Evolutionary conservation across 2,113 vertebrate genomes (phyloP).

Genomic region (Anoplopoma fimbria): DNA sequence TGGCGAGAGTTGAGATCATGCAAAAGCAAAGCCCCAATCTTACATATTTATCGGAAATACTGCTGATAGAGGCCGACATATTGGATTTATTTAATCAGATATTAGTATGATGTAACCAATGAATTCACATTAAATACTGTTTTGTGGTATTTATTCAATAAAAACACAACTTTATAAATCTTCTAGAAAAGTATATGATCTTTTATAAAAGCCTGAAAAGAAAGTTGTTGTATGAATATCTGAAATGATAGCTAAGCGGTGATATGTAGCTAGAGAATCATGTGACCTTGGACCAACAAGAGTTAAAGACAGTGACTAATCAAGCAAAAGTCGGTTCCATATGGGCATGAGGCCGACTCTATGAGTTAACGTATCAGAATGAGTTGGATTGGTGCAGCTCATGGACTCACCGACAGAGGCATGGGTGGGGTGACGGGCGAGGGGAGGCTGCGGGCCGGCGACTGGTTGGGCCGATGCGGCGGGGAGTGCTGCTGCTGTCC

Average conservation of each 20-base stretch:
- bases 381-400: not conserved
- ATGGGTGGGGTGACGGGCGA: conserved; percentile 94
- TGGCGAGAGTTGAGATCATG: not conserved
- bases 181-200: not conserved
- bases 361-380: not conserved
- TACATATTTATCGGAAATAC: not conserved
- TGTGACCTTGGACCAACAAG: not conserved
- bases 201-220: not conserved
- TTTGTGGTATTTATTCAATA: not conserved
- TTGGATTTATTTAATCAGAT: not conserved
- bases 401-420: conserved; percentile 89
- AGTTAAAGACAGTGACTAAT: not conserved
- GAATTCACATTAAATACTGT: not conserved
- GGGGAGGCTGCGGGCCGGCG: conserved; percentile 92
- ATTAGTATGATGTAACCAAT: not conserved
- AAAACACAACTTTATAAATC: not conserved
- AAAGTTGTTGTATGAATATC: not conserved
- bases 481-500: conserved; percentile 85
- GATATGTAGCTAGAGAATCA: not conserved
- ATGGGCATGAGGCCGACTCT: not conserved
- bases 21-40: not conserved
- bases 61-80: not conserved
- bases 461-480: conserved; percentile 91
- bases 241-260: not conserved
- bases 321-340: not conserved